These are phyloP conservation scores for Acanthiza pusilla DNA, from an alignment of 2,797 vertebrate genomes.

Conservation along the genomic window DNA sequence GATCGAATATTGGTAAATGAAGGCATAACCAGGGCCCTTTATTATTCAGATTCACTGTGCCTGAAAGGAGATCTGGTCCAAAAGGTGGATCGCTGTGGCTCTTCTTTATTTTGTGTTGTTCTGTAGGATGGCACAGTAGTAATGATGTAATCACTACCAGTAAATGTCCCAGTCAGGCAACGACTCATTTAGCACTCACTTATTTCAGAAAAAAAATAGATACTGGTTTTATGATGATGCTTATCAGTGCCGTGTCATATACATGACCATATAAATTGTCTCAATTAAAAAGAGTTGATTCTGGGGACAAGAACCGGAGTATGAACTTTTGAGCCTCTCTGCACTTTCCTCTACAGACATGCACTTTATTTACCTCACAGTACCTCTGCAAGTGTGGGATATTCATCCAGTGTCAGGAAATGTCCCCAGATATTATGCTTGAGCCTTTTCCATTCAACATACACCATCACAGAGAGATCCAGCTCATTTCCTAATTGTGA, in stretches of 20 bases:
- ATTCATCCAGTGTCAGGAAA: not conserved
- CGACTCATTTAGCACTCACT: not conserved
- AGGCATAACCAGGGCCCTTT: rapidly evolving
- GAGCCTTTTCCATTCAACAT: not conserved
- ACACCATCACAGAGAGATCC: not conserved
- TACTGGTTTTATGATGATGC: not conserved
- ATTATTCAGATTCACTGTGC: not conserved
- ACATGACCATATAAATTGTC: not conserved
- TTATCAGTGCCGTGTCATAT: not conserved
- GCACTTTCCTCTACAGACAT: not conserved
- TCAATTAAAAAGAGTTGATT: not conserved
- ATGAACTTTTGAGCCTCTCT: not conserved
- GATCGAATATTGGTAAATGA: not conserved
- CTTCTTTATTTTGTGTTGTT: not conserved
- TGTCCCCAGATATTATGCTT: not conserved
- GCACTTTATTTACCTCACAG: not conserved
- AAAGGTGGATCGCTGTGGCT: not conserved
- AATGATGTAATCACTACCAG: not conserved
- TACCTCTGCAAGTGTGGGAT: not conserved
- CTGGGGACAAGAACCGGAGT: not conserved
- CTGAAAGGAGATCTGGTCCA: not conserved
- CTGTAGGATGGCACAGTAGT: not conserved
- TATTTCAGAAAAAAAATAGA: not conserved
- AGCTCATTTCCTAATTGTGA: not conserved
- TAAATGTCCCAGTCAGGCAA: not conserved